phyloP scores from a whole-genome alignment of 2,113 vertebrate species.

The Hassar affinis region DNA sequence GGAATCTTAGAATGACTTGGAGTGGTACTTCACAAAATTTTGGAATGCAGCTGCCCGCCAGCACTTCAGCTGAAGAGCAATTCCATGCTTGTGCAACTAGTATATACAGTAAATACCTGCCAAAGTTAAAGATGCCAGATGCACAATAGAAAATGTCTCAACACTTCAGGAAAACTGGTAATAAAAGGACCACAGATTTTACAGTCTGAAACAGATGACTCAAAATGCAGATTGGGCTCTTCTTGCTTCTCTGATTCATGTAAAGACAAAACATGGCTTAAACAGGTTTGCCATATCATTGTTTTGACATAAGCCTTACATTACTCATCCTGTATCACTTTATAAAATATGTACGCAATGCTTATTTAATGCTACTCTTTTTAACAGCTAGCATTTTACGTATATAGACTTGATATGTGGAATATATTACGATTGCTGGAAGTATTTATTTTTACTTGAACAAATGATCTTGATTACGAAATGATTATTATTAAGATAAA shows the following conservation, averaged over 20 bases:
- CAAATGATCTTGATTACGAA: background rate
- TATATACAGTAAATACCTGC: background rate
- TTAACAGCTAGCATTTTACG: background rate
- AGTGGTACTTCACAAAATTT: background rate
- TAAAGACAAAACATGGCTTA: background rate
- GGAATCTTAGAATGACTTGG: background rate
- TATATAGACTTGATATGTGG: background rate
- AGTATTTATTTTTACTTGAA: background rate
- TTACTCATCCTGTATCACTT: background rate
- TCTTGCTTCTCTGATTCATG: background rate
- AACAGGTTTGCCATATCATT: background rate
- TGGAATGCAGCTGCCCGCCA: background rate
- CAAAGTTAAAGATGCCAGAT: background rate
- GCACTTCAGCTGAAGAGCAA: background rate
- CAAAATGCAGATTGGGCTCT: background rate
- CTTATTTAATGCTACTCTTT: background rate
- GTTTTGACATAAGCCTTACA: background rate
- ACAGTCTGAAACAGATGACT: background rate
- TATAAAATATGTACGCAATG: background rate
- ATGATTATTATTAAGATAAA: background rate
- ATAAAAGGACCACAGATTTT: background rate
- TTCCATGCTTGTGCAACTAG: background rate
- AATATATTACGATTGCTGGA: background rate
- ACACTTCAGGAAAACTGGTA: background rate
- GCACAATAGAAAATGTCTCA: background rate